Conservation (phyloP, 2,888 invertebrate species). For the Epsilonema sp. region DNA sequence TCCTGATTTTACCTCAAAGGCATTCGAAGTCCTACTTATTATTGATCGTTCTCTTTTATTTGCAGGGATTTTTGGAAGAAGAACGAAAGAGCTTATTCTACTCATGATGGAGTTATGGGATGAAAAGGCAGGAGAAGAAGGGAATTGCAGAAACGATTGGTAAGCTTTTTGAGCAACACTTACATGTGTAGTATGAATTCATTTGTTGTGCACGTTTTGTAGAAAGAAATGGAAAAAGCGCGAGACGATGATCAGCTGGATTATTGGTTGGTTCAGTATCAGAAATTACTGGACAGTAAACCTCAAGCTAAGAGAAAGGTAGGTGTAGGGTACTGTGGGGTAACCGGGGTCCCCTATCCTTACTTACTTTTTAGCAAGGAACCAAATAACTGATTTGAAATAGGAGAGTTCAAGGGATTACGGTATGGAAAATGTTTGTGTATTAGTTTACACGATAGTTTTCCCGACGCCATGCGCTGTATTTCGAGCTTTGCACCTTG, state of each 20-base stretch:
- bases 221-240: constrained; percentile 46
- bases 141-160: constrained; percentile 6
- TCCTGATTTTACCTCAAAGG: too few relatives aligned
- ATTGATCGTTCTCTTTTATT: too few relatives aligned
- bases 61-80: neutral
- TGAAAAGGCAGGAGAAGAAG: constrained; percentile 3
- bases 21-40: too few relatives aligned
- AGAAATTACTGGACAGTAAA: constrained; percentile 52
- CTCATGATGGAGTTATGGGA: constrained; percentile 1
- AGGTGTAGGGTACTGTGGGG: too few relatives aligned
- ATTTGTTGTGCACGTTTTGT: too few relatives aligned
- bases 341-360: too few relatives aligned
- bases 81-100: neutral
- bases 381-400: too few relatives aligned
- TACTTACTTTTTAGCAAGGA: too few relatives aligned
- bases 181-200: neutral
- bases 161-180: neutral
- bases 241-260: constrained; percentile 29
- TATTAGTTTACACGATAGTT: neutral
- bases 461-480: too few relatives aligned
- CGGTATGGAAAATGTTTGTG: too few relatives aligned
- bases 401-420: too few relatives aligned
- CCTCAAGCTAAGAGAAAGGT: constrained; percentile 34
- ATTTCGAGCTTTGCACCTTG: too few relatives aligned
- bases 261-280: constrained; percentile 47